Evolutionary conservation across 2,888 invertebrate species (phyloP).

Genomic region (Mamestra brassicae): DNA sequence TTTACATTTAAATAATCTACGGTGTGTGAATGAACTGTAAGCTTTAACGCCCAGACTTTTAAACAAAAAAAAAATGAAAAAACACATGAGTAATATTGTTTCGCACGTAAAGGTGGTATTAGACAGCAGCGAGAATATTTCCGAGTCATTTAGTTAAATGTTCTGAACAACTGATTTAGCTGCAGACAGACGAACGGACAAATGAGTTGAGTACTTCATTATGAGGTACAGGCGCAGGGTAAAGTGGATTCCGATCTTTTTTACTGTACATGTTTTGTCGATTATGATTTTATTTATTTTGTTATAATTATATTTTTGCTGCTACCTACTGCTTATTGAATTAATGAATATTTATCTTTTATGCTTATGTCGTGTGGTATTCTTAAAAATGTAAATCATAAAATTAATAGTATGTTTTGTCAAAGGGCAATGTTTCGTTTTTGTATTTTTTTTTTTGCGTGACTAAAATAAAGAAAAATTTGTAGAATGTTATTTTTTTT

Average conservation of each 20-base stretch:
- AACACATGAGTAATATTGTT: constrained; percentile 29
- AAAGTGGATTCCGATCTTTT: constrained; percentile 32
- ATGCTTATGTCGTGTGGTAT: too few species aligned
- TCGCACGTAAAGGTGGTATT: constrained; percentile 34
- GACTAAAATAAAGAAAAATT: too few species aligned
- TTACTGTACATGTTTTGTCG: neutral
- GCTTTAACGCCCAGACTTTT: neutral
- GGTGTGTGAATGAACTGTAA: neutral
- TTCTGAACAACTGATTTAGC: constrained; percentile 67
- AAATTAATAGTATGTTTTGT: too few species aligned
- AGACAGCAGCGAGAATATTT: constrained; percentile 61
- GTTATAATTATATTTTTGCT: too few species aligned
- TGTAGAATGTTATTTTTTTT: too few species aligned
- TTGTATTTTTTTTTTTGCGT: too few species aligned
- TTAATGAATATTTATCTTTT: too few species aligned
- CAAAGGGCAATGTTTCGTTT: too few species aligned
- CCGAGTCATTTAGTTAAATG: constrained; percentile 67
- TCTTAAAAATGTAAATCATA: too few species aligned
- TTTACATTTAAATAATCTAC: neutral
- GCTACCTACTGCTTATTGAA: too few species aligned
- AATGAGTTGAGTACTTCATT: constrained; percentile 82
- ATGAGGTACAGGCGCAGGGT: constrained; percentile 71
- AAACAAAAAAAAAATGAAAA: constrained; percentile 10
- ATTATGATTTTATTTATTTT: too few species aligned
- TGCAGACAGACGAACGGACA: constrained; percentile 72